Conservation (phyloP, 1,140 invertebrate species). For the Zaprionus camerounensis region DNA sequence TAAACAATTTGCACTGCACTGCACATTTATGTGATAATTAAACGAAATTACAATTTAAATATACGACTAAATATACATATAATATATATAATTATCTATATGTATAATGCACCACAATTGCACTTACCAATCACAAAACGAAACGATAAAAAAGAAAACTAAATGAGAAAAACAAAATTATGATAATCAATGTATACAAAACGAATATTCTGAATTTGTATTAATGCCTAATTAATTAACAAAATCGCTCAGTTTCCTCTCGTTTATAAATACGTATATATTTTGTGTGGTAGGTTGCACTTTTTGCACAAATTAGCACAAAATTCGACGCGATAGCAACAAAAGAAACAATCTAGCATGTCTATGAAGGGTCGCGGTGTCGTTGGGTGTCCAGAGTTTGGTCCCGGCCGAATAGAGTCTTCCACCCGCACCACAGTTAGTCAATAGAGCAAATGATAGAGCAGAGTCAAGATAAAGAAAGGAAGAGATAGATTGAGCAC, state of each 20-base stretch:
- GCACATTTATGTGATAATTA: slow-evolving; percentile 79
- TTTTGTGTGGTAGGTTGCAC: slow-evolving; percentile 53
- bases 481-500: neutral
- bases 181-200: slow-evolving; percentile 19
- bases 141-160: slow-evolving; percentile 13
- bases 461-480: neutral
- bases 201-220: slow-evolving; percentile 40
- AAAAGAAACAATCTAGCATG: slow-evolving; percentile 8
- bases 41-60: slow-evolving; percentile 48
- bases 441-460: slow-evolving; percentile 7
- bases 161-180: slow-evolving; percentile 3
- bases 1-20: slow-evolving; percentile 68
- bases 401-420: slow-evolving; percentile 36
- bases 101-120: slow-evolving; percentile 68
- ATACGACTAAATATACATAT: slow-evolving; percentile 42
- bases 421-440: slow-evolving; percentile 38
- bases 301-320: slow-evolving; percentile 58
- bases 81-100: slow-evolving; percentile 40
- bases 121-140: slow-evolving; percentile 56
- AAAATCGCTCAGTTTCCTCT: slow-evolving; percentile 10
- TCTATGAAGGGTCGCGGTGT: slow-evolving; percentile 10
- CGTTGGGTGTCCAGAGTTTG: slow-evolving; percentile 28
- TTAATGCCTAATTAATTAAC: slow-evolving; percentile 52
- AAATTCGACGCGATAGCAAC: slow-evolving; percentile 18
- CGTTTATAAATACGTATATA: slow-evolving; percentile 11